Evolutionary conservation across 2,888 invertebrate genomes (phyloP).

Genomic region (Eutolmus rufibarbis): DNA sequence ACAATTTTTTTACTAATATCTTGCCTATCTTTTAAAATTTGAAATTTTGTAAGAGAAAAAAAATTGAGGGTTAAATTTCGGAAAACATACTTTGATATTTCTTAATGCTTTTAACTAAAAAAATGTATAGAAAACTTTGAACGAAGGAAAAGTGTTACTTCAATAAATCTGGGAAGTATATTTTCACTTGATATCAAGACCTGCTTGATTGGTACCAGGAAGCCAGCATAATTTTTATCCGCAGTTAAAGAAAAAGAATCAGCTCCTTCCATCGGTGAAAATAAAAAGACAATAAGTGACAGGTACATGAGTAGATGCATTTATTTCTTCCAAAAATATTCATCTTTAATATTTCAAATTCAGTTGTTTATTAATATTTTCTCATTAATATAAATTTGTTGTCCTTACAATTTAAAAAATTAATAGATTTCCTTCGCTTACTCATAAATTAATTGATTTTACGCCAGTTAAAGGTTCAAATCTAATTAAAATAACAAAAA

Average conservation of each 20-base stretch:
- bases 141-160: too few relatives aligned
- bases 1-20: neutral
- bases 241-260: neutral
- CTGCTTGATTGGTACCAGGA: too few relatives aligned
- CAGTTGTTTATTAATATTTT: constrained; percentile 35
- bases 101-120: too few relatives aligned
- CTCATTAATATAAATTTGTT: constrained; percentile 34
- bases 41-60: too few relatives aligned
- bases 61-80: too few relatives aligned
- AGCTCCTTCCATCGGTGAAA: neutral
- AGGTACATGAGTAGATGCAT: constrained; percentile 48
- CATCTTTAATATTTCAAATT: constrained; percentile 41
- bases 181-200: too few relatives aligned
- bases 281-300: constrained; percentile 43
- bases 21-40: too few relatives aligned
- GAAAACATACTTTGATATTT: too few relatives aligned
- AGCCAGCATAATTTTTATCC: neutral
- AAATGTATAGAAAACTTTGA: too few relatives aligned
- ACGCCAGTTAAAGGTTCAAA: constrained; percentile 7
- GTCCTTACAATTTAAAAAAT: constrained; percentile 25
- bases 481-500: neutral
- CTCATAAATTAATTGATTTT: neutral
- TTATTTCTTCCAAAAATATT: constrained; percentile 45
- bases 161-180: too few relatives aligned
- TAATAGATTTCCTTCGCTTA: constrained; percentile 21